These are phyloP conservation scores for Cyrtorhinus lividipennis DNA, from an alignment of 1,140 invertebrate species.

Conservation along the genomic window DNA sequence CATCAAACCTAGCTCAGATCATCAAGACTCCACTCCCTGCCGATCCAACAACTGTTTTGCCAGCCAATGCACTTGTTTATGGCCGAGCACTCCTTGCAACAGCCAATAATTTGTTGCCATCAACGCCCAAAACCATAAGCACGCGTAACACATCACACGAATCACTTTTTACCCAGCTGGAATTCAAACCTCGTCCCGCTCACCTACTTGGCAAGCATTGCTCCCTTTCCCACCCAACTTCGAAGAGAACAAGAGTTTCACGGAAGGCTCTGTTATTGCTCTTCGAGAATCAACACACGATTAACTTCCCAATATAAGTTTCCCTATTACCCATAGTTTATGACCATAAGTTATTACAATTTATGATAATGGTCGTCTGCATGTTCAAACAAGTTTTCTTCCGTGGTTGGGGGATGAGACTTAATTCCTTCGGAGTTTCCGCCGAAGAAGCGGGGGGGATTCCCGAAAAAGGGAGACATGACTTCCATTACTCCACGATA, in stretches of 20 bases:
- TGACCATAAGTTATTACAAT: slow-evolving; percentile 4
- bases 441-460: background rate
- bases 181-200: no score
- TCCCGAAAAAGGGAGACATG: background rate
- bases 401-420: background rate
- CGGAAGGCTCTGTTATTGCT: background rate
- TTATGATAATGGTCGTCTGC: slow-evolving; percentile 1
- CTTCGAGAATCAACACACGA: slow-evolving; percentile 4
- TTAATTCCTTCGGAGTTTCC: background rate
- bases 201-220: no score
- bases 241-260: background rate
- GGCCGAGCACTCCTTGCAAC: no score
- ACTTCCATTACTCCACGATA: background rate
- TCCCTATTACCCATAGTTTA: slow-evolving; percentile 6
- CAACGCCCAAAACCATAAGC: no score
- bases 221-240: no score
- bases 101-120: no score
- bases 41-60: no score
- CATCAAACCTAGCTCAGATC: no score
- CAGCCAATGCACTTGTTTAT: no score
- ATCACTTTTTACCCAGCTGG: no score
- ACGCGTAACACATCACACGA: no score
- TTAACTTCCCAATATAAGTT: slow-evolving; percentile 7
- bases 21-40: no score
- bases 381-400: background rate